Percentiles rank a stretch among this genome's conserved stretches.
Evolutionary conservation across 2,113 vertebrate genomes (phyloP).

Genomic region (Megaleporinus macrocephalus): DNA sequence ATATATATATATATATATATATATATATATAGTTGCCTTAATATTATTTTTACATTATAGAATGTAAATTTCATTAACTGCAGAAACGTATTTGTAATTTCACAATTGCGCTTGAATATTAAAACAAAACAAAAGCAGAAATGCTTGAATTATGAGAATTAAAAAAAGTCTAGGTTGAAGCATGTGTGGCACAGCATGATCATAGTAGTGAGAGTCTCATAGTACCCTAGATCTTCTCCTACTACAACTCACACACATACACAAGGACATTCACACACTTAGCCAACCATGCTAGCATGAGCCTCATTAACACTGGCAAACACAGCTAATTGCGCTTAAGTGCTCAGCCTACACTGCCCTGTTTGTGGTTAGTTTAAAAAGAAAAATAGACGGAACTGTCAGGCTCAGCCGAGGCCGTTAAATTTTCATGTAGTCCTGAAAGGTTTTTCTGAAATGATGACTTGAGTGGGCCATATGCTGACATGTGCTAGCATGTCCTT

Average conservation of each 20-base stretch:
- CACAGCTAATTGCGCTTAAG: conserved; percentile 53
- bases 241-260: conserved; percentile 24
- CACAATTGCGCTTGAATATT: no score
- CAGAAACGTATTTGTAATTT: no score
- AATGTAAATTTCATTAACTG: no score
- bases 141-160: not conserved
- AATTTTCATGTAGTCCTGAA: conserved; percentile 48
- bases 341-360: conserved; percentile 45
- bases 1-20: no score
- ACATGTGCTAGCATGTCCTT: conserved; percentile 66
- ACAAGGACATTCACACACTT: conserved; percentile 36
- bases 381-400: not conserved
- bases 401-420: conserved; percentile 19
- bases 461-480: conserved; percentile 55
- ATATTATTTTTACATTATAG: no score
- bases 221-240: not conserved
- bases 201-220: not conserved
- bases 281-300: conserved; percentile 17
- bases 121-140: no score
- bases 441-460: conserved; percentile 56
- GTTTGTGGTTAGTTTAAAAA: conserved; percentile 40
- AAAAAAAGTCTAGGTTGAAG: not conserved
- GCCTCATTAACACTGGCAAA: conserved; percentile 48
- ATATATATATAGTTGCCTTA: no score
- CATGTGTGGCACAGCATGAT: not conserved